Base-by-base conservation (phyloP, 1,140 invertebrate genomes). In the Drosophila pseudoananassae region DNA sequence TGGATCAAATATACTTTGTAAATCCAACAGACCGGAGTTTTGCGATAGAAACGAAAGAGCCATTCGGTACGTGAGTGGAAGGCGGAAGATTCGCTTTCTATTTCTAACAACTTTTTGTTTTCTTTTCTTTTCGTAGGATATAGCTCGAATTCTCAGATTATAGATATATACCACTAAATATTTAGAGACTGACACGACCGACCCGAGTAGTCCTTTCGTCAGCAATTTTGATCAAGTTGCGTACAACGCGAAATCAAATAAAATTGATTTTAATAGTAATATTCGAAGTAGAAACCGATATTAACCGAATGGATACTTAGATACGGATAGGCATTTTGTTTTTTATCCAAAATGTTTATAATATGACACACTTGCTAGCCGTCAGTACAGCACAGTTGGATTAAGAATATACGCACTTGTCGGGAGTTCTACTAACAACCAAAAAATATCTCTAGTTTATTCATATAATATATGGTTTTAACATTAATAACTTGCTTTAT, bases 1-100 rank as follows among this genome's bases (percentile, higher is more conserved):
- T 73, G 90, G 90, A 74, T 91, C 90, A 71, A 91, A 90, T 52
- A 91, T 83, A 59, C 87, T 80, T 87, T 91, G 87, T 76, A 91
- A 80, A 91, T 91, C 90, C 78, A 84, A 91, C 49, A 87, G 88
- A 69, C 84, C 89, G 68, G 87, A 90, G 78, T 73, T 87, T 78
- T 90, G 87, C 20, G 85, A 77, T 61, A 88, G 70, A 82, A 90
- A 85, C 76, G 90, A 90, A 83, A 91, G 87, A 84, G 90, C 90
- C 90, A 91, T 91, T 91, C 90, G 90, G 65, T 83, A 82, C 6
- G 56, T 80, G 64, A 69, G 59, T 69, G 47, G 74, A 70, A 46
- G 52, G 53, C 59, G 54, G 58, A 76, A 15, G 10, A 51, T 54
- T 65, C 51, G 45, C 45, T 14, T 65, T 45, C 60, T 57, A 31